These are phyloP conservation scores for Esox niger DNA, from an alignment of 2,113 vertebrate species.

Conservation along the genomic window DNA sequence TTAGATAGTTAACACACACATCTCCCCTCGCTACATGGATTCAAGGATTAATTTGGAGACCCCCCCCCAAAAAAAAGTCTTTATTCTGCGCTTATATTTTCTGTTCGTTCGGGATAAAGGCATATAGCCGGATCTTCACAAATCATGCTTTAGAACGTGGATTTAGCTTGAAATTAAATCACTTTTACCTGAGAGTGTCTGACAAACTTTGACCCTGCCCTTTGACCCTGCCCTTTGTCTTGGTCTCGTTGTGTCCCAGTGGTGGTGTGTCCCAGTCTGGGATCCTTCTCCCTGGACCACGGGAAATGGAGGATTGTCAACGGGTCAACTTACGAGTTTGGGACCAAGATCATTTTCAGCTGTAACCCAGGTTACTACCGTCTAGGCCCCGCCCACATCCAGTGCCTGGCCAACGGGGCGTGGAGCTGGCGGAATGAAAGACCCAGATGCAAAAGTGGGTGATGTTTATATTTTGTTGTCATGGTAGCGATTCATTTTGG, in stretches of 20 bases:
- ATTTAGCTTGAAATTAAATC: too few species aligned
- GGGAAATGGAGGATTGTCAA: slow-evolving; percentile 95
- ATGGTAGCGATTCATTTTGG: too few species aligned
- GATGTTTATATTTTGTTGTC: too few species aligned
- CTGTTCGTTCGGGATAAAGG: too few species aligned
- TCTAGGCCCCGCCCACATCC: slow-evolving; percentile 88
- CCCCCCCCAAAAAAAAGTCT: too few species aligned
- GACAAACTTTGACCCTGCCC: too few species aligned
- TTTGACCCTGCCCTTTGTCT: neutral
- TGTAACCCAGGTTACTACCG: slow-evolving; percentile 94
- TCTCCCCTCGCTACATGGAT: too few species aligned
- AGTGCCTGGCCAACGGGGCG: slow-evolving; percentile 89
- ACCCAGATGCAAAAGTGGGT: slow-evolving; percentile 89
- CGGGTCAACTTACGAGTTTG: slow-evolving; percentile 92
- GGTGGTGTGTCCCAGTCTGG: slow-evolving; percentile 87
- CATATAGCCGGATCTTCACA: too few species aligned
- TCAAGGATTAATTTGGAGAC: too few species aligned
- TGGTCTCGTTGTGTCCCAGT: neutral
- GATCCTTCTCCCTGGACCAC: slow-evolving; percentile 93
- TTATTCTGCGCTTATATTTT: neutral
- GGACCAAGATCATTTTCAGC: slow-evolving; percentile 92
- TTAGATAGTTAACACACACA: too few species aligned
- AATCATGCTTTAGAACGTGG: too few species aligned
- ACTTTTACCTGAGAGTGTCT: too few species aligned
- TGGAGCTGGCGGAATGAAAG: slow-evolving; percentile 97